Evolutionary conservation across 2,888 invertebrate genomes (phyloP), one percentile per base, ranked within the genome.

Genomic region (Ophion costatus): DNA sequence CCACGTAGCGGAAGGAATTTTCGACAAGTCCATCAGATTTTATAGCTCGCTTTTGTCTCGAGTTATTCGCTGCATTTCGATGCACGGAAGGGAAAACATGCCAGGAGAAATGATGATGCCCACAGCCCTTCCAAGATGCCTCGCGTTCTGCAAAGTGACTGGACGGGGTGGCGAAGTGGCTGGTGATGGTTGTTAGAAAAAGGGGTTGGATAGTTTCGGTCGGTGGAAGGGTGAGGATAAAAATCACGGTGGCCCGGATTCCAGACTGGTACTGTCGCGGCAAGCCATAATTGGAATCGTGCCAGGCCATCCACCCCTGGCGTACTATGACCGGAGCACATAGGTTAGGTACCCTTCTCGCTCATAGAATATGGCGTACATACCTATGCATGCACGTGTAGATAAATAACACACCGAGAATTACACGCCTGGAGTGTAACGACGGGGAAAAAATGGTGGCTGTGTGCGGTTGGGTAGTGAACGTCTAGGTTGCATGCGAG

Each of bases 201-300:
- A 33, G 70, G 70, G 70, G 57, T 59, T 17, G 38, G 42, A 70
- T 22, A 59, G 59, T 70, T 51, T n/a, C 29, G 7, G 61, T 5
- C 2, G 61, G 61, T 14, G 51, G 57, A 17, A 51, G 74, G 79
- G 69, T 42, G 64, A 56, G 64, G 17, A 66, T 66, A 80, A 77
- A 79, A 85, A 82, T 79, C 78, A 78, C 80, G 70, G 71, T 82
- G 81, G 69, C 85, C 83, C 75, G 82, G 80, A 86, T 80, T 83
- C 73, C 77, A 64, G 79, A 69, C 81, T 82, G 82, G 75, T 84
- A 83, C 87, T 84, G 87, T 87, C 86, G 85, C 51, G 80, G 70
- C 71, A 59, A 64, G 42, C 80, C 78, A 78, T 87, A 86, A 87
- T 87, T 87, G 86, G 87, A 83, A 83, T 85, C 82, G 86, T 86